Evolutionary conservation across 2,113 vertebrate species (phyloP).

Genomic region (Mus spicilegus): DNA sequence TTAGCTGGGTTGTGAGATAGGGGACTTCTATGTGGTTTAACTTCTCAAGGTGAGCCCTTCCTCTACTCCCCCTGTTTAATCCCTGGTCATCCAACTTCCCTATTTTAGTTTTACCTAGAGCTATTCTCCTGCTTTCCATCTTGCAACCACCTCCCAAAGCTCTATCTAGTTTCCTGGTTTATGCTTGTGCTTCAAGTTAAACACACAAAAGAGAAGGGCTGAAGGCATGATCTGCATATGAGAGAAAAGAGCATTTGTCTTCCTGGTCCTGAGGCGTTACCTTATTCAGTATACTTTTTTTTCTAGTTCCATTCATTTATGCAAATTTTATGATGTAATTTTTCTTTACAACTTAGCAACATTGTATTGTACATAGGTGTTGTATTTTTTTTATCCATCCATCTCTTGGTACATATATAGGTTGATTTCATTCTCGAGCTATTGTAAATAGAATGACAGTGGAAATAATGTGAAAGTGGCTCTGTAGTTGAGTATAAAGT

Average conservation of each 20-base stretch:
- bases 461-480: no score
- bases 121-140: not conserved
- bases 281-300: not conserved
- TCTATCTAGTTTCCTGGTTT: not conserved
- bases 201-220: not conserved
- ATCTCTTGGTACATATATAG: not conserved
- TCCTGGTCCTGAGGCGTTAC: not conserved
- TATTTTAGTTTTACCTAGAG: not conserved
- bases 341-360: not conserved
- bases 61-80: no score
- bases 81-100: not conserved
- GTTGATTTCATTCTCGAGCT: not conserved
- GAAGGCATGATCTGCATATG: not conserved
- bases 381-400: not conserved
- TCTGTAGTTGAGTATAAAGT: no score
- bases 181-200: not conserved
- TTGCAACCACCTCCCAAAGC: not conserved
- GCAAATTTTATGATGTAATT: not conserved
- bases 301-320: not conserved
- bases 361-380: not conserved
- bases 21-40: not conserved
- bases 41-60: not conserved
- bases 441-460: not conserved
- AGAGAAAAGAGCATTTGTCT: not conserved
- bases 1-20: not conserved